Percentiles rank a stretch among this genome's conserved stretches.
phyloP scores from a whole-genome alignment of 2,888 invertebrate genomes.

The Eretmocerus hayati region DNA sequence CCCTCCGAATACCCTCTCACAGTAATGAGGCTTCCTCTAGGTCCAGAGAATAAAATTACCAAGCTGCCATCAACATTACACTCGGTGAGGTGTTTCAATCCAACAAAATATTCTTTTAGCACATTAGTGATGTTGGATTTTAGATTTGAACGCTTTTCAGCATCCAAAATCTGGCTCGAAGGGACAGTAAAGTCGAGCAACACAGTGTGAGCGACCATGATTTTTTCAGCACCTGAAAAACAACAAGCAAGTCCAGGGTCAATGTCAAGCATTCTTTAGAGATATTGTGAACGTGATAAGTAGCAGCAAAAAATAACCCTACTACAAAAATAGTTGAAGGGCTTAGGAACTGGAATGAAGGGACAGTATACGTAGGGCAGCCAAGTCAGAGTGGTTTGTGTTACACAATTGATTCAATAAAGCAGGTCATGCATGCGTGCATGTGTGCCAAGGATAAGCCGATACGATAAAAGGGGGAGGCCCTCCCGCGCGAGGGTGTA shows the following conservation, averaged over 20 bases:
- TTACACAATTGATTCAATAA: constrained; percentile 23
- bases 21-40: constrained; percentile 62
- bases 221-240: constrained; percentile 11
- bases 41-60: constrained; percentile 64
- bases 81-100: constrained; percentile 62
- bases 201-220: constrained; percentile 78
- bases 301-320: not conserved
- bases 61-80: constrained; percentile 64
- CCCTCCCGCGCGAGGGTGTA: not conserved
- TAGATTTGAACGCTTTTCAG: constrained; percentile 59
- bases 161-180: constrained; percentile 59
- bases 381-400: constrained; percentile 1
- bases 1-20: constrained; percentile 69
- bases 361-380: no score
- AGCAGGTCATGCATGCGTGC: constrained; percentile 15
- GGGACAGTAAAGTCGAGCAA: constrained; percentile 74
- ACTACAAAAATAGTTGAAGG: not conserved
- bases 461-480: not conserved
- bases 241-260: not conserved
- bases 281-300: not conserved
- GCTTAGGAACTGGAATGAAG: not conserved
- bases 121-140: constrained; percentile 63
- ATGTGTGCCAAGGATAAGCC: constrained; percentile 20
- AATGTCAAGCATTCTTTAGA: not conserved
- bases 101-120: constrained; percentile 64